Evolutionary conservation across 1,140 invertebrate species (phyloP).

Genomic region (Vollenhovia emeryi): DNA sequence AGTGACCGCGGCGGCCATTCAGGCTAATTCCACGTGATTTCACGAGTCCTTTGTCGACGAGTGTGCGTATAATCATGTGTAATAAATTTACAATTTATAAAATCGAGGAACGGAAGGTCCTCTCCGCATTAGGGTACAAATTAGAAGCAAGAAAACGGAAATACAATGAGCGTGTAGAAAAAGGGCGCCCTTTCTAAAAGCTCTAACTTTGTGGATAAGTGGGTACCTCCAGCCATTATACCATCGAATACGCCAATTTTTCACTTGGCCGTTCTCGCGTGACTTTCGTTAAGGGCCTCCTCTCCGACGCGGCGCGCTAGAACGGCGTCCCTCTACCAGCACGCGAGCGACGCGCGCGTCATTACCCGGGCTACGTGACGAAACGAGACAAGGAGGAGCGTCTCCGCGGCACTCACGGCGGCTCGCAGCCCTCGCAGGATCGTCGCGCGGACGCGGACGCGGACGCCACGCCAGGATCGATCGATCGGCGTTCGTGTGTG

Average conservation of each 20-base stretch:
- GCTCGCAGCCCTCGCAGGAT: conserved; percentile 56
- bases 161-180: conserved; percentile 5
- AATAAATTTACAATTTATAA: conserved; percentile 36
- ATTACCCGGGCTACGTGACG: conserved; percentile 67
- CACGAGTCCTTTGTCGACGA: not conserved
- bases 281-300: conserved; percentile 37
- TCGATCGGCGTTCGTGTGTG: conserved; percentile 56
- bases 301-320: conserved; percentile 21
- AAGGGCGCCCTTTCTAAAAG: conserved; percentile 10
- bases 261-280: conserved; percentile 35
- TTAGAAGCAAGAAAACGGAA: not conserved
- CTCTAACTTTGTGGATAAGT: conserved; percentile 14
- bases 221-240: not conserved
- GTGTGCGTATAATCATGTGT: conserved; percentile 1
- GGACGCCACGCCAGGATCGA: conserved; percentile 59
- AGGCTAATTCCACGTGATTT: not conserved
- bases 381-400: conserved; percentile 52
- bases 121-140: not conserved
- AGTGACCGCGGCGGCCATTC: not conserved
- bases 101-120: not conserved
- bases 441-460: conserved; percentile 47
- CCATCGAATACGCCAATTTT: conserved; percentile 41
- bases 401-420: conserved; percentile 57
- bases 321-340: conserved; percentile 13
- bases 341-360: conserved; percentile 59